Percentiles rank a stretch among this genome's conserved stretches.
Conservation (phyloP, 2,888 invertebrate species). For the Callosobruchus maculatus region DNA sequence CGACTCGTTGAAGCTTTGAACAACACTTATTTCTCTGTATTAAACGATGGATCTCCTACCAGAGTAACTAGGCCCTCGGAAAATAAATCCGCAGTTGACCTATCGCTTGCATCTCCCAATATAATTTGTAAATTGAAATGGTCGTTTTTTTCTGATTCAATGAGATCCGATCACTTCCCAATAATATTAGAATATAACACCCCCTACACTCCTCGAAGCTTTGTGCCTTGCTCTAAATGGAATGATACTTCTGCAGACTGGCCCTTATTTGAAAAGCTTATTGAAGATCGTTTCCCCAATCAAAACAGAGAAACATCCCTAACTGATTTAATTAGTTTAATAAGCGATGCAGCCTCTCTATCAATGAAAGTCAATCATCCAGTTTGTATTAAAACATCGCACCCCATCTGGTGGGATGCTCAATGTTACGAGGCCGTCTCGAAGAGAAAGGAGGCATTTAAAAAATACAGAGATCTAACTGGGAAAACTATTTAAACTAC, state of each 20-base stretch:
- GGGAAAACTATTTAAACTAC: background rate
- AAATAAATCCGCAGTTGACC: slow-evolving; percentile 6
- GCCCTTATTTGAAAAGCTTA: background rate
- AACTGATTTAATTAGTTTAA: background rate
- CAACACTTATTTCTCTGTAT: background rate
- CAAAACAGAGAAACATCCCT: background rate
- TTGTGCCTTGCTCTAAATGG: slow-evolving; percentile 5
- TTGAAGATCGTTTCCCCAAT: background rate
- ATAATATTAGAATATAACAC: slow-evolving; percentile 3
- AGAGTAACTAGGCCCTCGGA: background rate
- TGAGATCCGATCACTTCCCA: slow-evolving; percentile 7
- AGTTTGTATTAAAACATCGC: background rate
- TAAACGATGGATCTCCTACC: slow-evolving; percentile 2
- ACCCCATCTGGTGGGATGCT: background rate
- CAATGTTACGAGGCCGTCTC: background rate
- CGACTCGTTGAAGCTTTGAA: background rate
- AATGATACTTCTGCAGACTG: slow-evolving; percentile 5
- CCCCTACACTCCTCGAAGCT: background rate
- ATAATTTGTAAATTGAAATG: background rate
- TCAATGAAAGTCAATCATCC: background rate
- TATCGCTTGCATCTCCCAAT: slow-evolving; percentile 5
- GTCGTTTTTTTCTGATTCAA: background rate
- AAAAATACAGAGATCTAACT: background rate
- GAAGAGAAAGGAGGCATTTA: background rate
- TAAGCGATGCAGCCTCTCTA: background rate